A percentile compares a stretch with the other conserved stretches of the same genome.
Conservation (phyloP, 2,888 invertebrate species). For the Candidula unifasciata region DNA sequence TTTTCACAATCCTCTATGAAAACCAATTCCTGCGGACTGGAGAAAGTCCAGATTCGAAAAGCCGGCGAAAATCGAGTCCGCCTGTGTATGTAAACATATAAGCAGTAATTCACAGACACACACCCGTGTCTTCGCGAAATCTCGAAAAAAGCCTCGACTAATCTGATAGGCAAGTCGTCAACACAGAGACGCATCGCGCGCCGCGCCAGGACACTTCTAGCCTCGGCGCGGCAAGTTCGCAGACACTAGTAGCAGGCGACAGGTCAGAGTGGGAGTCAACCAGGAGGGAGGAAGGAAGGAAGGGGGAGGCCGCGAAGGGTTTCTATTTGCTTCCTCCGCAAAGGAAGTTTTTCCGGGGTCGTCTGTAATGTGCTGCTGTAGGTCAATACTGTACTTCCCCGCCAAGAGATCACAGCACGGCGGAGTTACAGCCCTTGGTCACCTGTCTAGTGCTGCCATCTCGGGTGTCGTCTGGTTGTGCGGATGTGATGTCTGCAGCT, state of each 20-base stretch:
- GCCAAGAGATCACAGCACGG: background rate
- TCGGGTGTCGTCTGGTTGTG: background rate
- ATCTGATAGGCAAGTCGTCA: constrained; percentile 4
- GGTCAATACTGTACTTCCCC: constrained; percentile 17
- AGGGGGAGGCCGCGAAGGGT: background rate
- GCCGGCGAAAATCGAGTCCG: background rate
- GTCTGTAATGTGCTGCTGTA: background rate
- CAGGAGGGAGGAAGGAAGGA: too few relatives aligned
- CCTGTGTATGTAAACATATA: background rate
- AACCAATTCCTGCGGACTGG: background rate
- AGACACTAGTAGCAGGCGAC: too few relatives aligned
- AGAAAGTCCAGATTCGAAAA: background rate
- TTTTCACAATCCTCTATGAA: background rate
- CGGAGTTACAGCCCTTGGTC: background rate
- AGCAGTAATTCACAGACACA: background rate
- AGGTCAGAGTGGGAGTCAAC: background rate
- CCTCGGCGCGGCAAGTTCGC: background rate
- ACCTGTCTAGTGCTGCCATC: background rate
- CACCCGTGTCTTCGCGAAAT: background rate
- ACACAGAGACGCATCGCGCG: background rate
- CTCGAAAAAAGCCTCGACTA: background rate
- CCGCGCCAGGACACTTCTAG: background rate
- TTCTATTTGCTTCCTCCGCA: background rate
- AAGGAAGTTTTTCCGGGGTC: constrained; percentile 19
- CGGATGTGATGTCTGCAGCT: too few relatives aligned